phyloP scores from a whole-genome alignment of 2,888 invertebrate genomes.

The Epistrophella euchroma region DNA sequence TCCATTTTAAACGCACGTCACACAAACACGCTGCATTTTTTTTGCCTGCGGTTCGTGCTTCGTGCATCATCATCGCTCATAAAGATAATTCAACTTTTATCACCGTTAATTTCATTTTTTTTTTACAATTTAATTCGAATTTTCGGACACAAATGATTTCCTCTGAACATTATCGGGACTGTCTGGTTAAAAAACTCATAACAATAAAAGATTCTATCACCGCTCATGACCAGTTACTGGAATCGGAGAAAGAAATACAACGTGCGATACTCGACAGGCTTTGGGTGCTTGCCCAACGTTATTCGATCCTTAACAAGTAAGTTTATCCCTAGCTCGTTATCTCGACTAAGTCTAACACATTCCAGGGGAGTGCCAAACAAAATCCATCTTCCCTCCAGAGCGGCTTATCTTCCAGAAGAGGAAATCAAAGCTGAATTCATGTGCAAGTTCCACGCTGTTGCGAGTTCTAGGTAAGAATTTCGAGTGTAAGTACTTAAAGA shows the following conservation, averaged over 20 bases:
- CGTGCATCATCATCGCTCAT: too few relatives aligned
- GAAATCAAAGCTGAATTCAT: constrained; percentile 48
- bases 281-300: constrained; percentile 48
- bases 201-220: constrained; percentile 2
- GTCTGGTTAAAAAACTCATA: neutral
- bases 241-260: constrained; percentile 30
- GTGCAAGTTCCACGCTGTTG: neutral
- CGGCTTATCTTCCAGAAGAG: constrained; percentile 9
- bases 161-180: constrained; percentile 2
- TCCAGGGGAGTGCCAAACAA: constrained; percentile 20
- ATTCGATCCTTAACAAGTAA: constrained; percentile 39
- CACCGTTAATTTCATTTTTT: too few relatives aligned
- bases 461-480: constrained; percentile 48
- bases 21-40: too few relatives aligned
- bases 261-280: constrained; percentile 24
- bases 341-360: neutral
- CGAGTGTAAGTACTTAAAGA: neutral
- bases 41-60: too few relatives aligned
- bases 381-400: constrained; percentile 7
- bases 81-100: too few relatives aligned
- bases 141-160: neutral
- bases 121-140: neutral
- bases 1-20: too few relatives aligned
- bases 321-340: neutral
- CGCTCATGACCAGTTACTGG: neutral